phyloP scores from a whole-genome alignment of 1,140 invertebrate species.

The Cotesia typhae region DNA sequence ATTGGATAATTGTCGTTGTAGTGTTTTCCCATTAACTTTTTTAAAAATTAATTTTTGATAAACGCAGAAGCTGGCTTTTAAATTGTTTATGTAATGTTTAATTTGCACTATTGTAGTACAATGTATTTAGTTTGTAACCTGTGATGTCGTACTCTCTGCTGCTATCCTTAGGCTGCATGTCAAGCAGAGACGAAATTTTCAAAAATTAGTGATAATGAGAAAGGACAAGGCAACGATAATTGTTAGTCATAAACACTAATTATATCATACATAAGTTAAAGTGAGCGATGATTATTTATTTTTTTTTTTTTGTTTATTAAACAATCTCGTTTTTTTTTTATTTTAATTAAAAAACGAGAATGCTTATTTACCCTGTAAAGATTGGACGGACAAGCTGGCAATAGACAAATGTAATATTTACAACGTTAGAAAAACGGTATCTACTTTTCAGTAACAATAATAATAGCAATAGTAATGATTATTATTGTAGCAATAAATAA shows the following conservation, averaged over 20 bases:
- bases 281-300: constrained; percentile 22
- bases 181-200: constrained; percentile 62
- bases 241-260: constrained; percentile 17
- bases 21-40: constrained; percentile 23
- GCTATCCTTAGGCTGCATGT: constrained; percentile 65
- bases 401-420: constrained; percentile 42
- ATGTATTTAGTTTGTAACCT: constrained; percentile 36
- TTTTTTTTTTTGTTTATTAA: neutral
- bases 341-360: constrained; percentile 5
- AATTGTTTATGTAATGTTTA: constrained; percentile 1
- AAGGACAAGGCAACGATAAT: constrained; percentile 36
- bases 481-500: neutral
- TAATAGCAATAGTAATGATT: constrained; percentile 19
- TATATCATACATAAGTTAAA: neutral
- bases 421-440: constrained; percentile 39
- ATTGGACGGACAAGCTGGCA: constrained; percentile 51
- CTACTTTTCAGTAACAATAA: constrained; percentile 36
- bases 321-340: neutral
- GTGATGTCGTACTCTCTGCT: constrained; percentile 54
- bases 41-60: neutral
- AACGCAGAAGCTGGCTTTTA: constrained; percentile 25
- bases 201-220: constrained; percentile 59
- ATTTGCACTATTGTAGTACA: constrained; percentile 15
- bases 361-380: constrained; percentile 36
- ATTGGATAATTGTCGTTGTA: constrained; percentile 40